Evolutionary conservation across 2,888 invertebrate genomes (phyloP).

Genomic region (Mythimna loreyi): DNA sequence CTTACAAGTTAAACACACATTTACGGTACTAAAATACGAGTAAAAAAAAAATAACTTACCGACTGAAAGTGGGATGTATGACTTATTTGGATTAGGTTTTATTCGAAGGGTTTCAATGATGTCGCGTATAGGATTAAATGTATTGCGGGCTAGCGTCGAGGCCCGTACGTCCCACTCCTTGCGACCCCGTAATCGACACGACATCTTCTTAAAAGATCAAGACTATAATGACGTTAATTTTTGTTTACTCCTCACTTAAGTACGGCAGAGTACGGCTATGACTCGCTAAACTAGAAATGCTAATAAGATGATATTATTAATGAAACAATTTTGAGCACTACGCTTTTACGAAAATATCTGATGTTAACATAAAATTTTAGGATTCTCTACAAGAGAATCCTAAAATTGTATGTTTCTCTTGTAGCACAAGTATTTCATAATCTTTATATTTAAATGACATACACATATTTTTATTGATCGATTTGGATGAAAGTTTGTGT

Average conservation of each 20-base stretch:
- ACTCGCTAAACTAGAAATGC: slow-evolving; percentile 47
- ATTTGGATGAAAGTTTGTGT: too few species aligned
- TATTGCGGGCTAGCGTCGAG: slow-evolving; percentile 94
- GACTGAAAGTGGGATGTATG: slow-evolving; percentile 97
- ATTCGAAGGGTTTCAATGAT: slow-evolving; percentile 97
- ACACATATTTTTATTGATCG: too few species aligned
- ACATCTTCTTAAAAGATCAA: slow-evolving; percentile 72
- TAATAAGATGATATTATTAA: slow-evolving; percentile 32
- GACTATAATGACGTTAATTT: slow-evolving; percentile 44
- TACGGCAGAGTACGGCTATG: slow-evolving; percentile 33
- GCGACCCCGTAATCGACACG: slow-evolving; percentile 69
- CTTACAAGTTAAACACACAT: background rate
- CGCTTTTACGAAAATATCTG: background rate
- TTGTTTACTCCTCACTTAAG: slow-evolving; percentile 36
- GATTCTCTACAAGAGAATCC: too few species aligned
- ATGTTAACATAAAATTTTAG: background rate
- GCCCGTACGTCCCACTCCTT: slow-evolving; percentile 94
- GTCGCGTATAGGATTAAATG: slow-evolving; percentile 97
- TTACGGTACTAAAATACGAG: too few species aligned
- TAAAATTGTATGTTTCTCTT: background rate
- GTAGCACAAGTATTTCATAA: background rate
- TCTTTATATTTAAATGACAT: too few species aligned
- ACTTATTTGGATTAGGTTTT: slow-evolving; percentile 97
- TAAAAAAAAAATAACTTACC: slow-evolving; percentile 92
- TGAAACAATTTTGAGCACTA: slow-evolving; percentile 3